Conservation (phyloP, 2,888 invertebrate genomes). For the Ormyrus nitidulus region DNA sequence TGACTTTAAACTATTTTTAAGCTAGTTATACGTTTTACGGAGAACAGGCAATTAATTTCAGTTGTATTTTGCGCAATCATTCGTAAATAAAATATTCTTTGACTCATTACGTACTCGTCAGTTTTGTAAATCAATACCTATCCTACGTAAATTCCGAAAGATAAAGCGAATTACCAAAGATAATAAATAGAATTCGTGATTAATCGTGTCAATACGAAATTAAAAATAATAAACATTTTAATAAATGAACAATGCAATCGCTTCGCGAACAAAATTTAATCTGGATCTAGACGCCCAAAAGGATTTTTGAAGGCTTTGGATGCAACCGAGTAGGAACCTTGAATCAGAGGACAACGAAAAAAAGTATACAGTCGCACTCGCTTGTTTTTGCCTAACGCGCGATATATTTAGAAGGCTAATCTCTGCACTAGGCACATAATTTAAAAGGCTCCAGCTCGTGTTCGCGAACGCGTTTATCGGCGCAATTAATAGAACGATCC, state of each 20-base stretch:
- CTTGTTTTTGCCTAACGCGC: too few species aligned
- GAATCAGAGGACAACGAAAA: too few species aligned
- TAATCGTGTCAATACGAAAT: background rate
- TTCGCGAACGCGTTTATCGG: background rate
- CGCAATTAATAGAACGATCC: conserved; percentile 43
- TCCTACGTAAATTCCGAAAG: conserved; percentile 7
- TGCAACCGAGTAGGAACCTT: too few species aligned
- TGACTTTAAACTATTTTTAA: background rate
- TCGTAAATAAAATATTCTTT: conserved; percentile 15
- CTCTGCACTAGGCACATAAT: conserved; percentile 17
- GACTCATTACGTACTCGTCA: background rate
- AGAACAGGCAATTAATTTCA: too few species aligned
- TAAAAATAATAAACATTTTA: background rate
- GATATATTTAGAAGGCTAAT: too few species aligned
- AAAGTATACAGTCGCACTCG: too few species aligned
- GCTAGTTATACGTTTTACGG: too few species aligned
- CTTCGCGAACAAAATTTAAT: background rate
- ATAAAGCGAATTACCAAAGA: background rate
- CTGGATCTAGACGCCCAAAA: background rate
- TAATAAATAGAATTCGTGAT: background rate
- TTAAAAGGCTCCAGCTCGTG: conserved; percentile 33
- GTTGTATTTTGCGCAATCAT: conserved; percentile 19
- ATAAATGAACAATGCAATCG: too few species aligned
- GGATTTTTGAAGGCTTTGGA: background rate
- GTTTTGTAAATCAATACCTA: conserved; percentile 38